phyloP scores from a whole-genome alignment of 2,113 vertebrate species.

The Ahaetulla prasina region DNA sequence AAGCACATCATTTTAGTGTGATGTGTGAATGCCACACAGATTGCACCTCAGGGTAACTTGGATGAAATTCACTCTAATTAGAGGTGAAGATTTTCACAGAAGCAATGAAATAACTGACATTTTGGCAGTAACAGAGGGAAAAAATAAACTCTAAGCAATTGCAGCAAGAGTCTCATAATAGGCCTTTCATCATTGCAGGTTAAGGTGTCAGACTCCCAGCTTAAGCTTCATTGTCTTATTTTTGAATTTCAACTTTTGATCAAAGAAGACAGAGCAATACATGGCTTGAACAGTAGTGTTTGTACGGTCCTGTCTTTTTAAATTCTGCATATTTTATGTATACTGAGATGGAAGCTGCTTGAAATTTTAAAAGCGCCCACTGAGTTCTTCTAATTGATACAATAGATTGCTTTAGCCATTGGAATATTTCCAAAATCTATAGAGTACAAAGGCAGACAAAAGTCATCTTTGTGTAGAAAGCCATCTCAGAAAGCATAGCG shows the following conservation, averaged over 20 bases:
- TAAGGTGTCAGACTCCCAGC: neutral
- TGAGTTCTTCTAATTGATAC: slow-evolving; percentile 22
- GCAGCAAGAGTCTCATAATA: neutral
- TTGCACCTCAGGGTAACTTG: neutral
- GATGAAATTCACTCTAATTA: neutral
- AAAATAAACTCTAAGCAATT: neutral
- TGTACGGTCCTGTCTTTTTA: neutral
- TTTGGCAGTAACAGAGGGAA: neutral
- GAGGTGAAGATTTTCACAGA: neutral
- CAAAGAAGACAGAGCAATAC: neutral
- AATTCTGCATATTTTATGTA: slow-evolving; percentile 8
- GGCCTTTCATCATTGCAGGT: neutral
- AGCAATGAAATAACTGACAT: neutral
- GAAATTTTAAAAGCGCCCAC: neutral
- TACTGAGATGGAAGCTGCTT: neutral
- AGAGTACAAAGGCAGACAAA: slow-evolving; percentile 16
- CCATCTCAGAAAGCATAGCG: neutral
- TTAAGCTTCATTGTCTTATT: neutral
- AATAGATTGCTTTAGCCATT: slow-evolving; percentile 21
- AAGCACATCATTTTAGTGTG: neutral
- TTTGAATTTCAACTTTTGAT: neutral
- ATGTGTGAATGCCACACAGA: neutral
- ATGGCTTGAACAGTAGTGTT: neutral
- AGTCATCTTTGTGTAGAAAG: neutral
- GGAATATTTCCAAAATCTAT: slow-evolving; percentile 27